Percentiles rank a stretch among this genome's conserved stretches.
Evolutionary conservation across 2,113 vertebrate species (phyloP).

Genomic region (Pollimyrus isidori): DNA sequence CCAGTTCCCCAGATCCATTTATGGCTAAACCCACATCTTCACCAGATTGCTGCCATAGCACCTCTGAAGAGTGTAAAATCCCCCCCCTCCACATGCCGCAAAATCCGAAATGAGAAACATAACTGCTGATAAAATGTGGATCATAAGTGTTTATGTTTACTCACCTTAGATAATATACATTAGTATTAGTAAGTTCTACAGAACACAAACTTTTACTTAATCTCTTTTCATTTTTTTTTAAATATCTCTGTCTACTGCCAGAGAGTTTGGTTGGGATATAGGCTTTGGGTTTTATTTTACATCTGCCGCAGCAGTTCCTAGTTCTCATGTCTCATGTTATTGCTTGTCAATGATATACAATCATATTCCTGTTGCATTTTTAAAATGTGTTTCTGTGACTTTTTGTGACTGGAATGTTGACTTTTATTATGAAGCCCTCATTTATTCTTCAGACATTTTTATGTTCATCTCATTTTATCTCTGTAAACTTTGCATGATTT

Average conservation of each 20-base stretch:
- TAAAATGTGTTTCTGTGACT: constrained; percentile 31
- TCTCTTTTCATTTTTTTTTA: background rate
- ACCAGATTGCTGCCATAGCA: background rate
- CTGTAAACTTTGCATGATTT: background rate
- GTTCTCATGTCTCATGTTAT: background rate
- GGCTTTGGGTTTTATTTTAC: background rate
- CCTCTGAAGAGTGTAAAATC: background rate
- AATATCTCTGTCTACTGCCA: background rate
- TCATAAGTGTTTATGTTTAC: background rate
- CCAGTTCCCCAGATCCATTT: background rate
- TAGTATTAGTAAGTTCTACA: background rate
- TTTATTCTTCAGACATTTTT: background rate
- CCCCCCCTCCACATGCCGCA: background rate
- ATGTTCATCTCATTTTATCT: constrained; percentile 35
- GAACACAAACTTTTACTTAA: background rate
- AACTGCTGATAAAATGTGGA: background rate
- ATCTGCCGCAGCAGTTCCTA: background rate
- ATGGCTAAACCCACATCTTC: background rate
- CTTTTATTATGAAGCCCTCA: constrained; percentile 12
- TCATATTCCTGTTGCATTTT: background rate
- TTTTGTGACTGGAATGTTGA: constrained; percentile 43
- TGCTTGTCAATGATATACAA: background rate
- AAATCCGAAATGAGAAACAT: background rate
- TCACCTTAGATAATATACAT: background rate
- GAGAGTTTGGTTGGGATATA: background rate